phyloP scores from a whole-genome alignment of 2,888 invertebrate genomes.

The Cryptus viduatorius region DNA sequence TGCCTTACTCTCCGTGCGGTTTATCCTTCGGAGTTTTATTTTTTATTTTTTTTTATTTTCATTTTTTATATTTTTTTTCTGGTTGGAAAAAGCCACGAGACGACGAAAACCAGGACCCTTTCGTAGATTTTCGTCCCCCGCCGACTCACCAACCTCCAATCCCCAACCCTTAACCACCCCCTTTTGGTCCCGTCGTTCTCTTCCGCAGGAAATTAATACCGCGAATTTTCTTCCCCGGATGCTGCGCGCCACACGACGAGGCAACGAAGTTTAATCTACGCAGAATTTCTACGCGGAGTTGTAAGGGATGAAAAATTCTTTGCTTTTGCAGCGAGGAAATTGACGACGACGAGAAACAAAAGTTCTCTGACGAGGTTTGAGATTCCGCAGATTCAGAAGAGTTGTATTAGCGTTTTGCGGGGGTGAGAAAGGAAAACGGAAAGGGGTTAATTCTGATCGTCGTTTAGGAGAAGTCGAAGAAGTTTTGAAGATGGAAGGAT shows the following conservation, averaged over 20 bases:
- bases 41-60: neutral
- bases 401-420: neutral
- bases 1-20: neutral
- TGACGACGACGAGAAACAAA: no score
- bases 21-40: neutral
- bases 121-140: neutral
- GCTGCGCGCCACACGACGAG: neutral
- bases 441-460: neutral
- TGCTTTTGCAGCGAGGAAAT: no score
- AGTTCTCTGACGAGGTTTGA: no score
- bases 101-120: neutral
- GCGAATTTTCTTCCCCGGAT: conserved; percentile 54
- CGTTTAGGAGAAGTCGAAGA: neutral
- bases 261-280: neutral
- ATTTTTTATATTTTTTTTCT: neutral
- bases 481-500: neutral
- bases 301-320: no score
- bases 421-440: neutral
- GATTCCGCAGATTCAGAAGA: no score
- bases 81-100: neutral
- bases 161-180: neutral
- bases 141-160: neutral
- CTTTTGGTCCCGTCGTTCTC: neutral
- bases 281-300: no score
- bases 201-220: conserved; percentile 66